Evolutionary conservation across 2,888 invertebrate genomes (phyloP).

Genomic region (Exephanes ischioxanthus): DNA sequence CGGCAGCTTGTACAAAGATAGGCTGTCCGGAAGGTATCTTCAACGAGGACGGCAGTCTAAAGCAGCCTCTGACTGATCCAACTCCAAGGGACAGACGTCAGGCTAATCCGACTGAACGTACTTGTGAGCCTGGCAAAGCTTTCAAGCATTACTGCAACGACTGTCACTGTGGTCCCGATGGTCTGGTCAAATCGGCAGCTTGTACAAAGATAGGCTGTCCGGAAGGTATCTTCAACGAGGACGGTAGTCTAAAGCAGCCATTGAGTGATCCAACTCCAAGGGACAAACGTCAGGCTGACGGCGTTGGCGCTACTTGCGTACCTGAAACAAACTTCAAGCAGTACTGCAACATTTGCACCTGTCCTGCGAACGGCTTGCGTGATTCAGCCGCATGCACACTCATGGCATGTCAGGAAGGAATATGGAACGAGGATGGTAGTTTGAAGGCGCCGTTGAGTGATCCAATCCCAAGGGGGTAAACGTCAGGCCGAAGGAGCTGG

Average conservation of each 20-base stretch:
- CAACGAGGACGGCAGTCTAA: constrained; percentile 18
- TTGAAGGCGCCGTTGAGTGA: background rate
- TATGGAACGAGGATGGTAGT: constrained; percentile 29
- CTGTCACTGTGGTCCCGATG: background rate
- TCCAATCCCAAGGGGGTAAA: background rate
- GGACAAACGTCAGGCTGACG: background rate
- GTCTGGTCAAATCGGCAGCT: background rate
- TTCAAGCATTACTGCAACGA: constrained; percentile 19
- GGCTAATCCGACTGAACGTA: background rate
- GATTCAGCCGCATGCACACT: constrained; percentile 20
- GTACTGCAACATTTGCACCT: constrained; percentile 45
- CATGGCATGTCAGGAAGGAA: constrained; percentile 5
- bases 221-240: background rate
- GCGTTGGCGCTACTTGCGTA: constrained; percentile 9
- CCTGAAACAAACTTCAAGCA: constrained; percentile 3
- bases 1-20: constrained; percentile 24
- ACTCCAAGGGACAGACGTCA: constrained; percentile 2
- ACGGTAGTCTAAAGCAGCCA: background rate
- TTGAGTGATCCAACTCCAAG: background rate
- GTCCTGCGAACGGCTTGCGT: constrained; percentile 20
- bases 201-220: background rate
- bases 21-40: constrained; percentile 5
- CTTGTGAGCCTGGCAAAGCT: background rate
- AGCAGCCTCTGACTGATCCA: background rate
- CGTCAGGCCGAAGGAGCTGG: background rate